Evolutionary conservation across 1,140 invertebrate species (phyloP).

Genomic region (Drosophila aff.): DNA sequence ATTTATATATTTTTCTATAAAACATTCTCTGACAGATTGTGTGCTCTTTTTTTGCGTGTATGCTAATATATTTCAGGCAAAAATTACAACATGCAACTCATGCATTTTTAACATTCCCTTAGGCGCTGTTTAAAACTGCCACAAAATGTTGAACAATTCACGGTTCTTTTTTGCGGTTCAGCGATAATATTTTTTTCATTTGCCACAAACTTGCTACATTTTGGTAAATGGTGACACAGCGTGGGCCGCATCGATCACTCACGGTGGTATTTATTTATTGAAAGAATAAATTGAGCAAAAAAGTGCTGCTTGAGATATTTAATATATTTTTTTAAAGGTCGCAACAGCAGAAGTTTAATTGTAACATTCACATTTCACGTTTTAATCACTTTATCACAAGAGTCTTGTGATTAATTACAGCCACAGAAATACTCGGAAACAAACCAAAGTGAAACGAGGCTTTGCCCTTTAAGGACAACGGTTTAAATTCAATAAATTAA

Average conservation of each 20-base stretch:
- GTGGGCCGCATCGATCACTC: slow-evolving; percentile 13
- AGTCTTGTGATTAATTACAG: slow-evolving; percentile 18
- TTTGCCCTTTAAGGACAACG: slow-evolving; percentile 22
- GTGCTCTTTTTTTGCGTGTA: slow-evolving; percentile 1
- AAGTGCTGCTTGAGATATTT: background rate
- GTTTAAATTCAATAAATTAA: slow-evolving; percentile 46
- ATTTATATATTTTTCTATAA: slow-evolving; percentile 10
- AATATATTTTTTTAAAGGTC: background rate
- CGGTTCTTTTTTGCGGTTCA: slow-evolving; percentile 7
- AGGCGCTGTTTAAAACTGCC: slow-evolving; percentile 27
- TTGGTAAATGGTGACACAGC: slow-evolving; percentile 9
- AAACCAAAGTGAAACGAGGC: background rate
- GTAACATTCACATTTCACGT: background rate
- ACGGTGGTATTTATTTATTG: slow-evolving; percentile 1
- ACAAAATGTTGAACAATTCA: slow-evolving; percentile 37
- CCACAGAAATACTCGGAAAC: background rate
- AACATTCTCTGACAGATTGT: background rate
- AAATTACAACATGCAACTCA: slow-evolving; percentile 36
- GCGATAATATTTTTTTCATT: slow-evolving; percentile 6
- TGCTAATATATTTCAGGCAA: slow-evolving; percentile 12
- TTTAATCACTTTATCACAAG: slow-evolving; percentile 4
- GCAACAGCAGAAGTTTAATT: background rate
- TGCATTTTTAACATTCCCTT: slow-evolving; percentile 19
- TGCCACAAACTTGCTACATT: slow-evolving; percentile 20
- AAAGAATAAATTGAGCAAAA: background rate